Base-by-base conservation (phyloP, 2,797 vertebrate genomes). In the Sebastolobus alascanus region DNA sequence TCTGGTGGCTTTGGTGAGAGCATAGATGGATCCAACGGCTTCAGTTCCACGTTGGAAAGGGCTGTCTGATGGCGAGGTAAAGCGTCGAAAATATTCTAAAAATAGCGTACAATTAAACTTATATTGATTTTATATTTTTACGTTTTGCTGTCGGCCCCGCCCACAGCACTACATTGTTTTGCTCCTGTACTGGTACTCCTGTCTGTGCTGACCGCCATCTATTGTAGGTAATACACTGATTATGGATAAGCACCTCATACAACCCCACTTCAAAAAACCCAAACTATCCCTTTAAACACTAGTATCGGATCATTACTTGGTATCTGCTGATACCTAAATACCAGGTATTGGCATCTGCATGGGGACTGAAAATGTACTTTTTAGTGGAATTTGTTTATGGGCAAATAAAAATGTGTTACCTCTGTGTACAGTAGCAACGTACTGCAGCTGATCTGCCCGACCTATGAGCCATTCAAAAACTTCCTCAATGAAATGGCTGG, bases 61-160 rank as follows among this genome's bases (percentile, higher is more conserved):
- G 4, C 50, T 52, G 8, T 52, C 50, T 52, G 50, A 11, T n/a
- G 20, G 50, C 50, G 20, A 52, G 50, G 50, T n/a, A n/a, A 46
- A 46, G 16, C 7, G 16, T 0, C 6, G 7, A 46, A 46, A 8
- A 46, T 46, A 50, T 20, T 50, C 43, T 50, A 50, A 50, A 50
- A 20, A 8, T 4, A 50, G 1, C 1, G 1, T 50, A 50, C 7
- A 50, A 0, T 20, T 50, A 50, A 50, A 50, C 43, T 46, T 8
- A 46, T 40, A 13, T 18, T 46, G 43, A 46, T 46, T 18, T 46
- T 50, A 14, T 0, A 14, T 46, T 46, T 20, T 50, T 50, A 50
- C 1, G 0, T 50, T 50, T 50, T 20, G 43, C 0, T 50, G 43
- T 50, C 7, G 43, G 43, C 43, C 16, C 1, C 3, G 43, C 0